These are phyloP conservation scores for Hylaeus anthracinus DNA, from an alignment of 1,140 invertebrate species.

Conservation along the genomic window DNA sequence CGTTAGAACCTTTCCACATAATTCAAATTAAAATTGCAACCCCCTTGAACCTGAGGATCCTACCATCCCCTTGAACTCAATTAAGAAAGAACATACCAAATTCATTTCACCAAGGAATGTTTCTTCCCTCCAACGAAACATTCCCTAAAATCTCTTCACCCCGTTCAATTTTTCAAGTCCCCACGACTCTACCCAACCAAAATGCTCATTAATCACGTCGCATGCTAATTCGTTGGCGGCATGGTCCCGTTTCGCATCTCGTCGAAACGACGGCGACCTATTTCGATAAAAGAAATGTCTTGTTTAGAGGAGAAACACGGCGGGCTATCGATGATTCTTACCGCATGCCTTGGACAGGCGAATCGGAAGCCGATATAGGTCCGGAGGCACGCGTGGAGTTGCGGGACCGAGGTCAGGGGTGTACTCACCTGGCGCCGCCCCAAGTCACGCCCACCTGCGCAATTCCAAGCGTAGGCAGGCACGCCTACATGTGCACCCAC, in stretches of 20 bases:
- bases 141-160: too few relatives aligned
- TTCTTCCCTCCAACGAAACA: too few relatives aligned
- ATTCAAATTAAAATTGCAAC: too few relatives aligned
- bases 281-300: not conserved
- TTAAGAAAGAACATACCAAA: too few relatives aligned
- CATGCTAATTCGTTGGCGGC: too few relatives aligned
- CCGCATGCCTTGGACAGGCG: conserved; percentile 30
- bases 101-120: too few relatives aligned
- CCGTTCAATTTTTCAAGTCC: too few relatives aligned
- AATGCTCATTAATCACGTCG: too few relatives aligned
- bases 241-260: not conserved
- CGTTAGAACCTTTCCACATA: too few relatives aligned
- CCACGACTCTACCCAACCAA: too few relatives aligned
- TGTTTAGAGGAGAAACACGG: not conserved
- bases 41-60: too few relatives aligned
- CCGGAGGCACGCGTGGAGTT: conserved; percentile 57
- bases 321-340: conserved; percentile 21
- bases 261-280: not conserved
- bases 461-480: conserved; percentile 65
- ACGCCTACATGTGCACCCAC: conserved; percentile 75
- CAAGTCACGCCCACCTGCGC: conserved; percentile 80
- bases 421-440: conserved; percentile 79
- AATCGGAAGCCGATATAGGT: conserved; percentile 63
- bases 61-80: too few relatives aligned
- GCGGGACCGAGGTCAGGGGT: conserved; percentile 72